Evolutionary conservation across 2,888 invertebrate species (phyloP).

Genomic region (Coenonympha glycerion): DNA sequence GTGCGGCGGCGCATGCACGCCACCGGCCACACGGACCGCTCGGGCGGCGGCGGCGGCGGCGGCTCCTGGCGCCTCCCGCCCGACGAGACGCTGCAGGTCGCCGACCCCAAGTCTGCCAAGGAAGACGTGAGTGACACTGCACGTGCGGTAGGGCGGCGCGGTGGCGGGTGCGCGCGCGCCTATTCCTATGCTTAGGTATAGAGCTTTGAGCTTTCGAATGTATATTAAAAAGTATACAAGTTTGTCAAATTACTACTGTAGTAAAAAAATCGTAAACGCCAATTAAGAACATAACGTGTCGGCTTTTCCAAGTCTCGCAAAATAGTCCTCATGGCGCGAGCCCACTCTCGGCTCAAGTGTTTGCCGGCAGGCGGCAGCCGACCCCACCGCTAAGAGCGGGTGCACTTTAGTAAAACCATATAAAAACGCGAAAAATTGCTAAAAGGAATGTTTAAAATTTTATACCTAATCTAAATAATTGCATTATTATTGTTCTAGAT

Average conservation of each 20-base stretch:
- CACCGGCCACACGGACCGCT: conserved; percentile 90
- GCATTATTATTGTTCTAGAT: not conserved
- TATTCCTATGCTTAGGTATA: too few relatives aligned
- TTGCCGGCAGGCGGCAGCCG: conserved; percentile 17
- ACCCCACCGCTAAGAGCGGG: conserved; percentile 14
- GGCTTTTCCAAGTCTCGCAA: conserved; percentile 17
- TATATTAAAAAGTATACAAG: too few relatives aligned
- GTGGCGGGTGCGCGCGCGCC: too few relatives aligned
- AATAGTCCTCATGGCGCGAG: conserved; percentile 22
- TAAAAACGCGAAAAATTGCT: conserved; percentile 8
- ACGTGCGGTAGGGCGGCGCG: too few relatives aligned
- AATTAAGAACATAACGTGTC: conserved; percentile 19
- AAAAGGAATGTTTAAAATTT: not conserved
- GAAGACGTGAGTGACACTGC: conserved; percentile 71
- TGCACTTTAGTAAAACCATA: conserved; percentile 18
- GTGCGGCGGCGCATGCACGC: conserved; percentile 87
- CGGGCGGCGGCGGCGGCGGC: conserved; percentile 79
- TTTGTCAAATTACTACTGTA: not conserved
- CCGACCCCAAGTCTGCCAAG: conserved; percentile 88
- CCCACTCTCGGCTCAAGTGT: conserved; percentile 22
- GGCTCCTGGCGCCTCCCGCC: conserved; percentile 92
- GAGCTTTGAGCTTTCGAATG: not conserved
- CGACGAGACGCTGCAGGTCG: conserved; percentile 93
- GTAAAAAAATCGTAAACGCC: not conserved
- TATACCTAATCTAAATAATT: not conserved